Conservation (phyloP, 2,888 invertebrate genomes). For the Heliconius cydno region DNA sequence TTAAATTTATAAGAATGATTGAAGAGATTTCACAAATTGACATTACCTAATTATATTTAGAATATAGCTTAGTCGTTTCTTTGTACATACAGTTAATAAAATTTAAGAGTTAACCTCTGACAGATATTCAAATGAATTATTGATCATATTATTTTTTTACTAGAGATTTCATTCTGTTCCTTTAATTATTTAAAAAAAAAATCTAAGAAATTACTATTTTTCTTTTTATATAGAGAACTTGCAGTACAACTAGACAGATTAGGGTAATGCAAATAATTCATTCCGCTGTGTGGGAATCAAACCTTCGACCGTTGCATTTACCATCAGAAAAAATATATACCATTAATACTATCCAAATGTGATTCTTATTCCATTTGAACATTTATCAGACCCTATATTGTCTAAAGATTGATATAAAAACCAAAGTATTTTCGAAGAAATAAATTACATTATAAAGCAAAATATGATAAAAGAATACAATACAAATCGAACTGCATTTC, state of each 20-base stretch:
- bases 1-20: conserved; percentile 11
- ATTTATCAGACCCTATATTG: background rate
- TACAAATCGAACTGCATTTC: too few relatives aligned
- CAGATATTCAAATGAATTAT: background rate
- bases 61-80: conserved; percentile 10
- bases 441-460: background rate
- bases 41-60: conserved; percentile 22
- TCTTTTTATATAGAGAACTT: too few relatives aligned
- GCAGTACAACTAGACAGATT: too few relatives aligned
- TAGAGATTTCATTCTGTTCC: too few relatives aligned
- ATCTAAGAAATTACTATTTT: too few relatives aligned
- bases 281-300: background rate
- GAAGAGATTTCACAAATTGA: conserved; percentile 28
- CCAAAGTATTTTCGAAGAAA: background rate
- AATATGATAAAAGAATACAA: background rate
- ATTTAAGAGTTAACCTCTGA: background rate
- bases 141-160: too few relatives aligned
- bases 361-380: background rate
- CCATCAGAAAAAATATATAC: background rate
- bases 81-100: conserved; percentile 11
- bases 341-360: background rate
- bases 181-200: too few relatives aligned
- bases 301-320: background rate
- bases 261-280: too few relatives aligned
- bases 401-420: background rate